Evolutionary conservation across 37 sponge, comb jelly and placozoan species (phyloP), one percentile per base, ranked within the genome.

Genomic region (Crambe crambe): DNA sequence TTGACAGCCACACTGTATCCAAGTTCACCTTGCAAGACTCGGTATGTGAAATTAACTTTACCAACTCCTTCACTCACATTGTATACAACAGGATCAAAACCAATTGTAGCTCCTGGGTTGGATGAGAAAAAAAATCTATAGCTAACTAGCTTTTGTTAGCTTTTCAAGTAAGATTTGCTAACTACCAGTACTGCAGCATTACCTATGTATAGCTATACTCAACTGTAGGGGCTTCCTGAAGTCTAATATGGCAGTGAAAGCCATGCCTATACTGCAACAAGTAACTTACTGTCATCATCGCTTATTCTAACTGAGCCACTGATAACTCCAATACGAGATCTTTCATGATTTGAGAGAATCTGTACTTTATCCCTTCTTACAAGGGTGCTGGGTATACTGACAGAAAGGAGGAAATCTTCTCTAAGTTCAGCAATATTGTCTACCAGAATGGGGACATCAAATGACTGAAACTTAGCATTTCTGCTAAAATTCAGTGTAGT

Each of bases 61-160:
- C 77, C 85, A 58, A 20, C 71, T 40, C 34, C 51, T 70, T 85
- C 85, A 15, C 5, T 27, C 34, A 70, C 78, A 57, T 34, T n/a
- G 42, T 56, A 54, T 10, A 22, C 22, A 23, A 39, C 35, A 23
- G 31, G n/a, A 2, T 0, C n/a, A 9, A 85, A 60, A 0, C 85
- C 78, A 40, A 85, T 68, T 37, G 36, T 60, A 26, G 56, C 65
- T 9, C 10, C 60, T 60, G 72, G 17, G 42, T 20, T 35, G n/a
- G 18, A 71, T n/a, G n/a, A n/a, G n/a, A n/a, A n/a, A n/a, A n/a
- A n/a, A n/a, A n/a, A n/a, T n/a, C n/a, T n/a, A n/a, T n/a, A n/a
- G n/a, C n/a, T n/a, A n/a, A n/a, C n/a, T n/a, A n/a, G n/a, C n/a
- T n/a, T n/a, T n/a, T n/a, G n/a, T n/a, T n/a, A n/a, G n/a, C n/a